A percentile compares a stretch with the other conserved stretches of the same genome.
phyloP scores from a whole-genome alignment of 1,140 invertebrate species.

The Penaeus chinensis region DNA sequence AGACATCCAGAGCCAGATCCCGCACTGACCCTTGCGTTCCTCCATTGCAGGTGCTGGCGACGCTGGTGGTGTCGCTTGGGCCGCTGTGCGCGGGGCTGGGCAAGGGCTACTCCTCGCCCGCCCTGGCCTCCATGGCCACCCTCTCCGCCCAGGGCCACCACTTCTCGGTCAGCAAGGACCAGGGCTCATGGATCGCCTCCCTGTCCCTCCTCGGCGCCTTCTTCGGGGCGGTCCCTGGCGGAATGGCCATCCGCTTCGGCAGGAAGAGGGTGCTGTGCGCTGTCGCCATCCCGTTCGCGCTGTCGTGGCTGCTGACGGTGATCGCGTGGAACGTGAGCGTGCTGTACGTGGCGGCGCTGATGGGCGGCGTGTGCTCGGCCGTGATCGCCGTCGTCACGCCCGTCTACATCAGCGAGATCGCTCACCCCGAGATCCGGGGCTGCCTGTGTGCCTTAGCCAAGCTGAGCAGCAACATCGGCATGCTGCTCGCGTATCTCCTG shows the following conservation, averaged over 20 bases:
- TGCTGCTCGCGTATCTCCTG: slow-evolving; percentile 82
- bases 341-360: slow-evolving; percentile 81
- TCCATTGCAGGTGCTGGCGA: slow-evolving; percentile 77
- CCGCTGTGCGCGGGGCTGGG: slow-evolving; percentile 83
- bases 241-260: slow-evolving; percentile 79
- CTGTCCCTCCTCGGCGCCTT: slow-evolving; percentile 82
- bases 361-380: slow-evolving; percentile 83
- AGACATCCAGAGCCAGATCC: background rate
- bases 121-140: slow-evolving; percentile 77
- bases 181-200: slow-evolving; percentile 85
- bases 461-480: slow-evolving; percentile 85
- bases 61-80: slow-evolving; percentile 82
- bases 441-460: slow-evolving; percentile 86
- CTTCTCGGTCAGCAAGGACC: slow-evolving; percentile 71
- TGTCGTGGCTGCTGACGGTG: slow-evolving; percentile 81
- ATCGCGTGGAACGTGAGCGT: slow-evolving; percentile 80
- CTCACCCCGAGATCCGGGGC: slow-evolving; percentile 85
- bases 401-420: slow-evolving; percentile 91
- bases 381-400: slow-evolving; percentile 83
- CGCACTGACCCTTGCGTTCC: background rate
- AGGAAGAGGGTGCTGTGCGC: slow-evolving; percentile 77
- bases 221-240: slow-evolving; percentile 81
- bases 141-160: slow-evolving; percentile 62
- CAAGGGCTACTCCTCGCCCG: slow-evolving; percentile 87
- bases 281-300: slow-evolving; percentile 78